These are phyloP conservation scores for Dromas ardeola DNA, from an alignment of 2,113 vertebrate genomes.

Conservation along the genomic window DNA sequence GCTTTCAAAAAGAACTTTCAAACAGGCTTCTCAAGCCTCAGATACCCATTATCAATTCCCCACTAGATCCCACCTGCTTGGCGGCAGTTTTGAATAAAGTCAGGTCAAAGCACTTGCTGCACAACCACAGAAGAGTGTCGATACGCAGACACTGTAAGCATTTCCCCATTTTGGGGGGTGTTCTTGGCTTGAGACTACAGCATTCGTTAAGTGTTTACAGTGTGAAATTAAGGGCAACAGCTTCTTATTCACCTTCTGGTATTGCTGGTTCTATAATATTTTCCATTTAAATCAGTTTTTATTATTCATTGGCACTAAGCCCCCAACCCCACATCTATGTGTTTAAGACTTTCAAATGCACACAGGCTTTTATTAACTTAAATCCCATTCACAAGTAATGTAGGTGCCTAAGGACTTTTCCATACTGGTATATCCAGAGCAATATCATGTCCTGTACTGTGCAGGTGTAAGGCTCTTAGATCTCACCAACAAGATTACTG, in stretches of 20 bases:
- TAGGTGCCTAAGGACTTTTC: conserved; percentile 45
- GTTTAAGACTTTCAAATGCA: conserved; percentile 16
- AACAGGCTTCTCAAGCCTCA: background rate
- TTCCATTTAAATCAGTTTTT: conserved; percentile 45
- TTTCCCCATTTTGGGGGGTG: background rate
- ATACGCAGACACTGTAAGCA: background rate
- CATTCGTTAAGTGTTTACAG: background rate
- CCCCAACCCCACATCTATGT: background rate
- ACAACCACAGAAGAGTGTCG: background rate
- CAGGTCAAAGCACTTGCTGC: background rate
- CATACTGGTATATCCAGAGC: conserved; percentile 53
- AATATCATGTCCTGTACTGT: conserved; percentile 26
- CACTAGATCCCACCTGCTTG: background rate
- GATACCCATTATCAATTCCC: background rate
- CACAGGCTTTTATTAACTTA: conserved; percentile 20
- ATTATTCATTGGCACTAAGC: conserved; percentile 45
- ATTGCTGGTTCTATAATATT: conserved; percentile 45
- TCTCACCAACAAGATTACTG: conserved; percentile 54
- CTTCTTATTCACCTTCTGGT: conserved; percentile 40
- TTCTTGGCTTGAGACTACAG: background rate
- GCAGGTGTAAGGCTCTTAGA: conserved; percentile 65
- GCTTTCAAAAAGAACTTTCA: background rate
- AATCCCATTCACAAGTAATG: background rate
- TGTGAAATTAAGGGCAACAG: conserved; percentile 34
- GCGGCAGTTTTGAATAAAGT: background rate